phyloP scores from a whole-genome alignment of 1,140 invertebrate species.

The Drosophila sp. region DNA sequence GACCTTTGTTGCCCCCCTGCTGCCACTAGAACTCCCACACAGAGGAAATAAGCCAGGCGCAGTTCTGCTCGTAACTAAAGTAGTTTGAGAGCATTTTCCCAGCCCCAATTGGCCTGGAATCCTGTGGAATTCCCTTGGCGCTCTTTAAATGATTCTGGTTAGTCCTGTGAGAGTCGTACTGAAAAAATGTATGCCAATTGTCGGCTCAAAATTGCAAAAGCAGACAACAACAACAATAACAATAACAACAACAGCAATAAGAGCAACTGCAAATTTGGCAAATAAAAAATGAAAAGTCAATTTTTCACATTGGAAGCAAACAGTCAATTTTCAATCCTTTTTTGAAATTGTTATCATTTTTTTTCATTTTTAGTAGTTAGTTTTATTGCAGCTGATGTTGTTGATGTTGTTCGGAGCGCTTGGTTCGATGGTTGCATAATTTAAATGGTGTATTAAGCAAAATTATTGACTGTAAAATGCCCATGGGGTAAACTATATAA shows the following conservation, averaged over 20 bases:
- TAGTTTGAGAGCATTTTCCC: slow-evolving; percentile 24
- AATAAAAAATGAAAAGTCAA: slow-evolving; percentile 68
- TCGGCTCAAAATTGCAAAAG: slow-evolving; percentile 52
- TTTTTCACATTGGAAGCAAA: slow-evolving; percentile 46
- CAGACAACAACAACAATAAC: slow-evolving; percentile 37
- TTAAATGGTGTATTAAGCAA: slow-evolving; percentile 72
- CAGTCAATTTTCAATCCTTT: slow-evolving; percentile 63
- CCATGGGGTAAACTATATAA: slow-evolving; percentile 7
- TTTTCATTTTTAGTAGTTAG: slow-evolving; percentile 36
- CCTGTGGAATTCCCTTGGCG: slow-evolving; percentile 64
- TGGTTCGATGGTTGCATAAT: slow-evolving; percentile 59
- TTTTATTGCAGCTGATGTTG: slow-evolving; percentile 19
- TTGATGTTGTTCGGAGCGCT: slow-evolving; percentile 17
- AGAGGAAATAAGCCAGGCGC: slow-evolving; percentile 27
- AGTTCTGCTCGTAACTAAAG: slow-evolving; percentile 10
- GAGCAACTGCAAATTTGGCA: slow-evolving; percentile 35
- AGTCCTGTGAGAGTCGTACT: slow-evolving; percentile 36
- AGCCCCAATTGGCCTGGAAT: slow-evolving; percentile 31
- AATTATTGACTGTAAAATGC: slow-evolving; percentile 72
- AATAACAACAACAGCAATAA: too few relatives aligned
- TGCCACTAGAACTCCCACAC: not conserved
- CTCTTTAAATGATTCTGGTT: slow-evolving; percentile 65
- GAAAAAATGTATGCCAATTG: slow-evolving; percentile 36
- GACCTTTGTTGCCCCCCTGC: slow-evolving; percentile 27
- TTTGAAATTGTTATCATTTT: too few relatives aligned